phyloP scores from a whole-genome alignment of 2,888 invertebrate genomes.

The Chrysopilus asiliformis region DNA sequence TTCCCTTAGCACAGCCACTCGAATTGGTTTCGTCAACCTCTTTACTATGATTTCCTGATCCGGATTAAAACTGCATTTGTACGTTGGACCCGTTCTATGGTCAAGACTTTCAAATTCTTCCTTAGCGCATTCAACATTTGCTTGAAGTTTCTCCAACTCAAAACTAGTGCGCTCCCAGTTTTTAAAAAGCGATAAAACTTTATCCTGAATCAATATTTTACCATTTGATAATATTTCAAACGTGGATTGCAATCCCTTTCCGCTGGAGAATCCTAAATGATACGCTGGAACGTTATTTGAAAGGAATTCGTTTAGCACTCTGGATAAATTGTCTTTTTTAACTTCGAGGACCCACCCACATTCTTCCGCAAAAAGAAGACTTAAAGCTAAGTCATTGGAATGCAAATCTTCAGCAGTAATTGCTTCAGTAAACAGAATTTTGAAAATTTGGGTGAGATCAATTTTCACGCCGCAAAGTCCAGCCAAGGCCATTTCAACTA shows the following conservation, averaged over 20 bases:
- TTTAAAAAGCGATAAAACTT: slow-evolving; percentile 54
- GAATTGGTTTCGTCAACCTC: slow-evolving; percentile 36
- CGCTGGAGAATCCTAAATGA: slow-evolving; percentile 52
- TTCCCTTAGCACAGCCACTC: slow-evolving; percentile 85
- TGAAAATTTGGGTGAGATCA: slow-evolving; percentile 28
- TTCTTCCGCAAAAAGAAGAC: slow-evolving; percentile 73
- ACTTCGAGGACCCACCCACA: slow-evolving; percentile 76
- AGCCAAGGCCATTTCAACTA: slow-evolving; percentile 93
- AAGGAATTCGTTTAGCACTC: slow-evolving; percentile 48
- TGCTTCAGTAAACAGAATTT: slow-evolving; percentile 43
- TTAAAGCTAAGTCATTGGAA: slow-evolving; percentile 31
- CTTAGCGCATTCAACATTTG: slow-evolving; percentile 60
- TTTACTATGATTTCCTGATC: slow-evolving; percentile 38
- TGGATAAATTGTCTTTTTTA: slow-evolving; percentile 38
- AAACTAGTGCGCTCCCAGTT: slow-evolving; percentile 96
- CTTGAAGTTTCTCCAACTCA: slow-evolving; percentile 72
- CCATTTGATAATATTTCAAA: slow-evolving; percentile 19
- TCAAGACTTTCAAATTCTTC: slow-evolving; percentile 63
- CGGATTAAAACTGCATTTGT: slow-evolving; percentile 57
- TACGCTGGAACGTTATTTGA: slow-evolving; percentile 47
- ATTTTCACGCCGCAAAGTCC: slow-evolving; percentile 69
- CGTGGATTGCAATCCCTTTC: slow-evolving; percentile 46
- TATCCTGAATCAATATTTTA: slow-evolving; percentile 41
- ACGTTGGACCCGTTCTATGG: slow-evolving; percentile 55
- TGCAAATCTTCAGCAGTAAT: slow-evolving; percentile 16